A percentile compares a stretch with the other conserved stretches of the same genome.
phyloP scores from a whole-genome alignment of 2,888 invertebrate genomes.

The Poecilus cupreus region DNA sequence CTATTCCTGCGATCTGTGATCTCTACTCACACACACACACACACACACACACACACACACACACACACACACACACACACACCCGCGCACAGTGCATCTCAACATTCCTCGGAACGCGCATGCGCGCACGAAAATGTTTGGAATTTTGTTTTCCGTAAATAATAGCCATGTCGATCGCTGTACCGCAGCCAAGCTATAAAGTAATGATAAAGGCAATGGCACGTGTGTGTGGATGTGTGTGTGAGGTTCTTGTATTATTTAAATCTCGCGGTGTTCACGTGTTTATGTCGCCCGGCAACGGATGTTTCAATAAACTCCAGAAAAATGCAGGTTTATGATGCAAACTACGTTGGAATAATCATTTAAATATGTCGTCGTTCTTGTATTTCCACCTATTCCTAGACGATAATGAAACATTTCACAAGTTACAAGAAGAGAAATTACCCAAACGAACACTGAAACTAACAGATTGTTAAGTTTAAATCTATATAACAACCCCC shows the following conservation, averaged over 20 bases:
- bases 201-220: conserved; percentile 42
- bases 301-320: neutral
- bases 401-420: too few relatives aligned
- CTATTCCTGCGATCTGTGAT: conserved; percentile 5
- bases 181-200: conserved; percentile 64
- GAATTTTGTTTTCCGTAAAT: conserved; percentile 71
- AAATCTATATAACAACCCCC: too few relatives aligned
- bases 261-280: neutral
- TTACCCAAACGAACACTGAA: too few relatives aligned
- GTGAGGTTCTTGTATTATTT: conserved; percentile 34
- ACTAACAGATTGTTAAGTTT: too few relatives aligned
- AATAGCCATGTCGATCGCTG: conserved; percentile 71
- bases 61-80: too few relatives aligned
- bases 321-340: neutral
- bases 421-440: too few relatives aligned
- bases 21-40: neutral
- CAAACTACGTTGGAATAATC: neutral
- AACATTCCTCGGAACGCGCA: neutral
- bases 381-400: too few relatives aligned
- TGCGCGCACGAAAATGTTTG: conserved; percentile 66
- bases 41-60: too few relatives aligned
- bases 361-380: too few relatives aligned
- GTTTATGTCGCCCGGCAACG: neutral
- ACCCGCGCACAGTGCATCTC: neutral
- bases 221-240: conserved; percentile 5